These are phyloP conservation scores for Drosophila grimshawi DNA, from an alignment of 1,140 invertebrate genomes.

Conservation along the genomic window DNA sequence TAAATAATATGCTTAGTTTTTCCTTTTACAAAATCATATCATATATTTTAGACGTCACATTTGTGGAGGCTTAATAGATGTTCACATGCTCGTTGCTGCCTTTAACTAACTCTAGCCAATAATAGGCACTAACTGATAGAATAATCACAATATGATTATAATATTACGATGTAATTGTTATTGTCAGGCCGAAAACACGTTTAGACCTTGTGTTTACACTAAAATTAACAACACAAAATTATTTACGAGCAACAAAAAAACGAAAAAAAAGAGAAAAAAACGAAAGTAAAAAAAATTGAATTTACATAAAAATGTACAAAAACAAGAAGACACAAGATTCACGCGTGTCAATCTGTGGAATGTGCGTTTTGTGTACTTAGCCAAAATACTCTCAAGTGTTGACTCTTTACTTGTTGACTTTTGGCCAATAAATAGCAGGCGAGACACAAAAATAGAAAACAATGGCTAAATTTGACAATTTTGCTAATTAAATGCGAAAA, in stretches of 20 bases:
- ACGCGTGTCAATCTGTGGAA: slow-evolving; percentile 62
- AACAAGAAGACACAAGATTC: slow-evolving; percentile 41
- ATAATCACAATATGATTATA: neutral
- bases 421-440: slow-evolving; percentile 2
- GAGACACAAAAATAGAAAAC: slow-evolving; percentile 24
- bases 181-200: slow-evolving; percentile 16
- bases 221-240: slow-evolving; percentile 36
- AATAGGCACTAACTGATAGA: neutral
- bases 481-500: slow-evolving; percentile 46
- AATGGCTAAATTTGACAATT: slow-evolving; percentile 44
- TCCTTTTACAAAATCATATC: neutral
- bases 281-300: slow-evolving; percentile 22
- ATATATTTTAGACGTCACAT: neutral
- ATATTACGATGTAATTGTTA: neutral
- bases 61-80: neutral
- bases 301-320: slow-evolving; percentile 38
- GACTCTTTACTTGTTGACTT: slow-evolving; percentile 27
- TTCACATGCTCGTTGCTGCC: neutral
- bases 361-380: slow-evolving; percentile 23
- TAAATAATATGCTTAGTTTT: neutral
- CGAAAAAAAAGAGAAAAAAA: slow-evolving; percentile 14
- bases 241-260: slow-evolving; percentile 5
- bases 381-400: slow-evolving; percentile 23
- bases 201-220: slow-evolving; percentile 27
- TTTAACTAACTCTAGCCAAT: neutral